Base-by-base conservation (phyloP, 1,140 invertebrate genomes). In the Zaprionus ornatus region DNA sequence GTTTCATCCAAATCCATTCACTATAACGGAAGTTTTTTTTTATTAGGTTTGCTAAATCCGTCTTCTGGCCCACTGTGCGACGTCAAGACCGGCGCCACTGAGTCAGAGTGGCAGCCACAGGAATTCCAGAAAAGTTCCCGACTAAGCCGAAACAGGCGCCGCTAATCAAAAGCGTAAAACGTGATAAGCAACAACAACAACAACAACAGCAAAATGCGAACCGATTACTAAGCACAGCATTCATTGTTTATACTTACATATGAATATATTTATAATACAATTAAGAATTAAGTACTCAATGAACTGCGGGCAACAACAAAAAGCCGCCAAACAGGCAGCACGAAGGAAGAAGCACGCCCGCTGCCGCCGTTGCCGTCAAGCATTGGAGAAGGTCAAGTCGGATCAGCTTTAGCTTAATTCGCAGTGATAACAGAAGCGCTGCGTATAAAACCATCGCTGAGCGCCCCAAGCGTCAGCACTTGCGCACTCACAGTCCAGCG, bases 281-380 rank as follows among this genome's bases (percentile, higher is more conserved):
- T 88, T 90, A 88, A 90, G 63, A 88, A 88, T 88, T 90, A 88
- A 90, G 63, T 90, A 90, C 84, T 88, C 85, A 88, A 85, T 88
- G 84, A 88, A 88, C 84, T 56, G 84, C 69, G 83, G 80, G 73
- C 40, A 77, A 12, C 64, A 50, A 73, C 61, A 63, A 78, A 87
- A 88, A 88, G 85, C 55, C 10, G 48, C 72, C 81, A 88, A 88
- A 90, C 85, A 79, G 85, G 81, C 85, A 90, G 81, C 56, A 74
- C 66, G 42, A 73, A 64, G 70, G 74, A 74, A 64, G 70, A 73
- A 70, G 82, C 86, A 75, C 69, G 59, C 17, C 48, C 17, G 21
- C 42, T 13, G 55, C n/a, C 3, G 17, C 48, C 17, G 21, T 45
- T 13, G 40, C 17, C 6, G 40, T 40, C 35, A 48, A 63, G 62